These are phyloP conservation scores for Diuraphis noxia DNA, from an alignment of 1,140 invertebrate species.

Conservation along the genomic window DNA sequence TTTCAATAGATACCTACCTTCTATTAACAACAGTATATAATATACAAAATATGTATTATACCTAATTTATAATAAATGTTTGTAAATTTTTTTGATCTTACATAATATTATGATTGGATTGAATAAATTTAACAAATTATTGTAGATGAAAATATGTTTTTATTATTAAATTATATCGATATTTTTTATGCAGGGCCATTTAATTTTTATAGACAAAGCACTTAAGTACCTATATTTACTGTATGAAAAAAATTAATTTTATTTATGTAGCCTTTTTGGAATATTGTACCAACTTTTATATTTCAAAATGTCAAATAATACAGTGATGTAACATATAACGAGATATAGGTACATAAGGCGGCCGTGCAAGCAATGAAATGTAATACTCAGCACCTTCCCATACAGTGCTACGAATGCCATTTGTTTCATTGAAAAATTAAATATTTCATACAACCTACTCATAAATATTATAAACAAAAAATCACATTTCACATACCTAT, in stretches of 20 bases:
- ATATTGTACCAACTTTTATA: neutral
- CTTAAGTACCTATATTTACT: neutral
- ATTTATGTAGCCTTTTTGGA: neutral
- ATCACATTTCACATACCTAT: neutral
- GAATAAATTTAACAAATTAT: neutral
- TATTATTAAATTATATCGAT: neutral
- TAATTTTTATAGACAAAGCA: neutral
- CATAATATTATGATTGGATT: neutral
- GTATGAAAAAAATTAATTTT: neutral
- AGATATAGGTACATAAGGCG: neutral
- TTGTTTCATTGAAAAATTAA: neutral
- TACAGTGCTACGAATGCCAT: neutral
- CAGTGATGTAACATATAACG: neutral
- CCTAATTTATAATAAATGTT: neutral
- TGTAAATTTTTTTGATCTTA: neutral
- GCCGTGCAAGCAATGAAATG: neutral
- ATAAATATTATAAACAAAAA: neutral
- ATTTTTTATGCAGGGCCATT: neutral
- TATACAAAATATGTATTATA: neutral
- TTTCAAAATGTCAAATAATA: neutral
- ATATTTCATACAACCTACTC: neutral
- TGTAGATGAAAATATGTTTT: slow-evolving; percentile 2
- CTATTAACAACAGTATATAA: neutral
- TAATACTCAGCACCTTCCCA: neutral
- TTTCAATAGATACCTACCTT: neutral